Base-by-base conservation (phyloP, 2,113 vertebrate genomes). In the Varanus salvator region DNA sequence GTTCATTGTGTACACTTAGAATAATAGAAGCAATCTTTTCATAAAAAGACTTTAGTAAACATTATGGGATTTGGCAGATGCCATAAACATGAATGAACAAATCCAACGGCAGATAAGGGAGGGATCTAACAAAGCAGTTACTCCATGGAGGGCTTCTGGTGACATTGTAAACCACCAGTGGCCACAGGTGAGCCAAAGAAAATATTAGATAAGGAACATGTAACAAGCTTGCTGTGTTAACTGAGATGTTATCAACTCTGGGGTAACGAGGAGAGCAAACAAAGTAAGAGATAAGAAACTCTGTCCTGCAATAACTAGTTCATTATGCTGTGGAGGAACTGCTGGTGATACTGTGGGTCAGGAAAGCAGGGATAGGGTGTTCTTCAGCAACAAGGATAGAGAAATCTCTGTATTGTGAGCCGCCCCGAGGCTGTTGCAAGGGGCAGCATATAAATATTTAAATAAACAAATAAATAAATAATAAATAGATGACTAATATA, bases 201-300 rank as follows among this genome's bases (percentile, higher is more conserved):
- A 95, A 97, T 88, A 96, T 76, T 93, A 97, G 97, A 97, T 97
- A 97, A 97, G 96, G 93, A 95, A 91, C 94, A 89, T 96, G 89
- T 97, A 95, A 97, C 96, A 97, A 96, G 95, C 93, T 92, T 95
- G 92, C 95, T 95, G 87, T 96, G 87, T 84, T 93, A 92, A 94
- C 74, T 93, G 94, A 94, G 93, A 95, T 94, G 94, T 21, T 87
- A 95, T 88, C 92, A 92, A 90, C 86, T 88, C 89, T 44, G 86
- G 89, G 92, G 92, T 84, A 95, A 96, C 78, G 94, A 92, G 93
- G 92, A 89, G 92, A 93, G 92, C 93, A 88, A 90, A 95, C 93
- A 94, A 90, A 92, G n/a, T 87, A 83, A 87, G 87, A 95, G 95
- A 96, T 97, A 96, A 96, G 87, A 95, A 94, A 92, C 90, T 92